Conservation (phyloP, 2,888 invertebrate species). For the Agrochola macilenta region DNA sequence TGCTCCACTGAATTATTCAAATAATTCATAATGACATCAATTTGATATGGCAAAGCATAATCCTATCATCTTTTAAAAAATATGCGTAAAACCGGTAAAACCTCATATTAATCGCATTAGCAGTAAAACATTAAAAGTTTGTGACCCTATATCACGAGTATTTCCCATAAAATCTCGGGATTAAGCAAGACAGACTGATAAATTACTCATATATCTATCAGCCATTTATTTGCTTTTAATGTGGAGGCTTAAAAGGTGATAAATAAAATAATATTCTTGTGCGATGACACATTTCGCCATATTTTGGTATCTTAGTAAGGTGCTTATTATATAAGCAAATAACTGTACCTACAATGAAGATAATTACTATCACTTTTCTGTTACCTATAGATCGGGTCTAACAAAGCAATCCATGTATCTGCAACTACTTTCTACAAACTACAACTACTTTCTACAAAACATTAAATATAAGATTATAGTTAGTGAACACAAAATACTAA, state of each 20-base stretch:
- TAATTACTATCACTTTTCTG: background rate
- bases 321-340: background rate
- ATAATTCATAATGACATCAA: background rate
- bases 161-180: background rate
- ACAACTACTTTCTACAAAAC: constrained; percentile 25
- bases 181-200: background rate
- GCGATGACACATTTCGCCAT: background rate
- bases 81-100: background rate
- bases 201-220: background rate
- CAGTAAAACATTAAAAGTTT: background rate
- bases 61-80: no score
- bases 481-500: constrained; percentile 6
- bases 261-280: background rate
- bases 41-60: background rate
- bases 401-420: constrained; percentile 18
- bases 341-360: background rate
- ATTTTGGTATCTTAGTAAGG: background rate
- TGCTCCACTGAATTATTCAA: background rate
- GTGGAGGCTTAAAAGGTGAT: background rate
- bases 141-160: background rate
- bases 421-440: constrained; percentile 18
- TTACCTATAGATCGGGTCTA: background rate
- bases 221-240: no score
- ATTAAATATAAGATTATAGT: background rate
- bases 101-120: background rate